These are phyloP conservation scores for Chrysotoxum bicinctum DNA, from an alignment of 2,888 invertebrate species.

Conservation along the genomic window DNA sequence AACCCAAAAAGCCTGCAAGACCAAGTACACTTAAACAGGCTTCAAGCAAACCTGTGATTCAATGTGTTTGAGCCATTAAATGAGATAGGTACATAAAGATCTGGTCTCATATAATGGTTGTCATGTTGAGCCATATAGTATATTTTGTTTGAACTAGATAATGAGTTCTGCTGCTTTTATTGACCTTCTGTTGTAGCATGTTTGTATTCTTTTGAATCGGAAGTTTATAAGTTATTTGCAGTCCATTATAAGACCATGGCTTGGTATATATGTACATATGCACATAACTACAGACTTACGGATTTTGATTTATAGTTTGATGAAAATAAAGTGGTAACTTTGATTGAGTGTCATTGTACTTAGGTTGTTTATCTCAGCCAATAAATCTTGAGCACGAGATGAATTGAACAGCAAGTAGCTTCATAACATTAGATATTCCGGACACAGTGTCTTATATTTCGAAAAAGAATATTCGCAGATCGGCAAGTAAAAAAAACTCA, in stretches of 20 bases:
- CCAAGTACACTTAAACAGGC: slow-evolving; percentile 8
- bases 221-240: slow-evolving; percentile 50
- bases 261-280: background rate
- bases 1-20: background rate
- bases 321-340: slow-evolving; percentile 46
- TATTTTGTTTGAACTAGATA: slow-evolving; percentile 64
- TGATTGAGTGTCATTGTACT: slow-evolving; percentile 43
- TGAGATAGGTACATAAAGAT: background rate
- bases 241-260: slow-evolving; percentile 45
- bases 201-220: slow-evolving; percentile 25
- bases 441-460: slow-evolving; percentile 32
- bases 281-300: background rate
- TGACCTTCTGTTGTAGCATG: background rate
- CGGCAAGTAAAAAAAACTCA: background rate
- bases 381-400: slow-evolving; percentile 40
- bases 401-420: background rate
- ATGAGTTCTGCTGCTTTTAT: slow-evolving; percentile 63
- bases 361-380: slow-evolving; percentile 26
- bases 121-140: slow-evolving; percentile 11
- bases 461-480: background rate
- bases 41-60: slow-evolving; percentile 22
- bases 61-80: slow-evolving; percentile 54
- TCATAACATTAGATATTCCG: background rate
- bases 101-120: background rate
- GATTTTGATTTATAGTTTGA: slow-evolving; percentile 4